Evolutionary conservation across 2,797 vertebrate species (phyloP).

Genomic region (Tarsius wallacei): DNA sequence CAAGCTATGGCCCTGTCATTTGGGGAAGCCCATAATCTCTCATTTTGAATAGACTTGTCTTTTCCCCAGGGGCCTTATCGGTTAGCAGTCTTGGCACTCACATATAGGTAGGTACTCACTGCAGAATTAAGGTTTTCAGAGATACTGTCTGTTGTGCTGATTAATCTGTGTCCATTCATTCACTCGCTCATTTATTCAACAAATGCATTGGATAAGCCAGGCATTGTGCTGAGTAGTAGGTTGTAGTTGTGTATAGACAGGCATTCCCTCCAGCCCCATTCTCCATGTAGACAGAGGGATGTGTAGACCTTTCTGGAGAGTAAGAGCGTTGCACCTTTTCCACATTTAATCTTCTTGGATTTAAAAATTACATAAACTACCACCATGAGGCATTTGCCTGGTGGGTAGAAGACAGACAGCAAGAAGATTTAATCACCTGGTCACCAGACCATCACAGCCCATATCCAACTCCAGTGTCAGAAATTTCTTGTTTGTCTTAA

Average conservation of each 20-base stretch:
- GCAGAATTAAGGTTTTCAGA: background rate
- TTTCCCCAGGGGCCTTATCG: background rate
- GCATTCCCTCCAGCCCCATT: accelerated
- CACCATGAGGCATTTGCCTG: accelerated
- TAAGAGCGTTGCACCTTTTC: background rate
- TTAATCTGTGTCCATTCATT: background rate
- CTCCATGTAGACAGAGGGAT: background rate
- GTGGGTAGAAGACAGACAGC: background rate
- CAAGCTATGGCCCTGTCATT: background rate
- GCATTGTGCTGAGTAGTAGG: background rate
- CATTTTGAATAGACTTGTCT: background rate
- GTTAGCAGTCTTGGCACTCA: background rate
- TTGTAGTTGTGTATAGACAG: accelerated
- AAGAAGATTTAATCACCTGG: background rate
- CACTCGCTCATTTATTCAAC: background rate
- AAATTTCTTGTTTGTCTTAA: background rate
- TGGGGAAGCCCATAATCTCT: background rate
- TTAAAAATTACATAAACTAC: background rate
- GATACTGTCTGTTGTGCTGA: background rate
- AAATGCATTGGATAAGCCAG: background rate
- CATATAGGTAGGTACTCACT: background rate
- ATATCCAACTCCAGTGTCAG: background rate
- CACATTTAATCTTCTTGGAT: background rate
- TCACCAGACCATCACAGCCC: background rate
- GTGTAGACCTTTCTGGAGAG: background rate